phyloP scores from a whole-genome alignment of 2,888 invertebrate genomes.

The Drosophila colorata region DNA sequence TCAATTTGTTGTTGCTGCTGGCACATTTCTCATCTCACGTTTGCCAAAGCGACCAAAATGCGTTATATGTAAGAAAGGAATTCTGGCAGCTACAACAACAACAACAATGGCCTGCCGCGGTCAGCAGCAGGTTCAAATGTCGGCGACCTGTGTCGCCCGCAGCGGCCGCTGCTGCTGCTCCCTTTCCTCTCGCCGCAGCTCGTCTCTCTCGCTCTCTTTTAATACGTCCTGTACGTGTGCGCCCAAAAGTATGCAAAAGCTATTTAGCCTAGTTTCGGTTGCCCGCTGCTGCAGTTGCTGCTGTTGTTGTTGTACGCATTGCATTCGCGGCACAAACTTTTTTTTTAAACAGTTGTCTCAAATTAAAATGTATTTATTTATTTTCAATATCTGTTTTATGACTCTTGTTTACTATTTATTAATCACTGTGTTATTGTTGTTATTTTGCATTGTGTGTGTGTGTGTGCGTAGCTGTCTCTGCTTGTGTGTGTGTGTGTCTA shows the following conservation, averaged over 20 bases:
- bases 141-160: slow-evolving; percentile 69
- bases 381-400: background rate
- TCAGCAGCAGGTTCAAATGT: slow-evolving; percentile 75
- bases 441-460: slow-evolving; percentile 4
- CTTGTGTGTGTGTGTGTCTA: slow-evolving; percentile 7
- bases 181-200: background rate
- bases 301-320: slow-evolving; percentile 14
- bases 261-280: slow-evolving; percentile 73
- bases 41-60: slow-evolving; percentile 46
- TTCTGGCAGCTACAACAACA: slow-evolving; percentile 12
- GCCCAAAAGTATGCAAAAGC: slow-evolving; percentile 69
- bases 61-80: background rate
- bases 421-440: slow-evolving; percentile 16
- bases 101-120: slow-evolving; percentile 44
- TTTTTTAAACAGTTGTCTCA: background rate
- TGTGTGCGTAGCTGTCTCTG: slow-evolving; percentile 11
- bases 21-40: slow-evolving; percentile 59
- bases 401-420: background rate
- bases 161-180: slow-evolving; percentile 4
- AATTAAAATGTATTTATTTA: background rate
- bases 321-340: background rate
- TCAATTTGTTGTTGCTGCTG: slow-evolving; percentile 25
- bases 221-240: slow-evolving; percentile 35
- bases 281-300: slow-evolving; percentile 21
- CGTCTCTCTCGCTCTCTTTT: background rate